phyloP scores from a whole-genome alignment of 2,888 invertebrate genomes.

The Caenorhabditis afra region DNA sequence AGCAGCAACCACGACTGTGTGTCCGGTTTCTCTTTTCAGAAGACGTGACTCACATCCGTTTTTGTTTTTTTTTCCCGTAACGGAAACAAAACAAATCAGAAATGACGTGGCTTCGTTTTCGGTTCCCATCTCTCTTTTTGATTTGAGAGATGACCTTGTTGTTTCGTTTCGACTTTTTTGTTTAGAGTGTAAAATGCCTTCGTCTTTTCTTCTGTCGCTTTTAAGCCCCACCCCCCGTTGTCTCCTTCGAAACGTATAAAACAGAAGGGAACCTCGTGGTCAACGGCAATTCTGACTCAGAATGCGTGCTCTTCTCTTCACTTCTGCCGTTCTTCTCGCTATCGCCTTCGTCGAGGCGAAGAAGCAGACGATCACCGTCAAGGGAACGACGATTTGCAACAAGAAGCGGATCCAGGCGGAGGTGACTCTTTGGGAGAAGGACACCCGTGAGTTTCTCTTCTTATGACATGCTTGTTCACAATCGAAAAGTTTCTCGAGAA shows the following conservation, averaged over 20 bases:
- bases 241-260: slow-evolving; percentile 3
- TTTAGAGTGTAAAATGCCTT: slow-evolving; percentile 47
- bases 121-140: slow-evolving; percentile 2
- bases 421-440: slow-evolving; percentile 54
- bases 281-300: neutral
- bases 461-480: neutral
- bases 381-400: slow-evolving; percentile 59
- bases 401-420: slow-evolving; percentile 57
- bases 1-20: neutral
- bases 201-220: neutral
- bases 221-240: slow-evolving; percentile 25
- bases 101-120: slow-evolving; percentile 42
- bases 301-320: slow-evolving; percentile 50
- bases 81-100: slow-evolving; percentile 30
- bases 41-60: slow-evolving; percentile 22
- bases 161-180: slow-evolving; percentile 28
- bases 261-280: neutral
- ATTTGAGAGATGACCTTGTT: slow-evolving; percentile 18
- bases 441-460: slow-evolving; percentile 51
- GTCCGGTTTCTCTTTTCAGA: slow-evolving; percentile 10
- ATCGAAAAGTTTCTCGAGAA: too few species aligned
- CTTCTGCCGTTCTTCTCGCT: slow-evolving; percentile 34
- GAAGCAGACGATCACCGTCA: slow-evolving; percentile 58
- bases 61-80: neutral
- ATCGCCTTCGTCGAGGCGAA: slow-evolving; percentile 49